Evolutionary conservation across 2,113 vertebrate genomes (phyloP).

Genomic region (Chaetodon trifascialis): DNA sequence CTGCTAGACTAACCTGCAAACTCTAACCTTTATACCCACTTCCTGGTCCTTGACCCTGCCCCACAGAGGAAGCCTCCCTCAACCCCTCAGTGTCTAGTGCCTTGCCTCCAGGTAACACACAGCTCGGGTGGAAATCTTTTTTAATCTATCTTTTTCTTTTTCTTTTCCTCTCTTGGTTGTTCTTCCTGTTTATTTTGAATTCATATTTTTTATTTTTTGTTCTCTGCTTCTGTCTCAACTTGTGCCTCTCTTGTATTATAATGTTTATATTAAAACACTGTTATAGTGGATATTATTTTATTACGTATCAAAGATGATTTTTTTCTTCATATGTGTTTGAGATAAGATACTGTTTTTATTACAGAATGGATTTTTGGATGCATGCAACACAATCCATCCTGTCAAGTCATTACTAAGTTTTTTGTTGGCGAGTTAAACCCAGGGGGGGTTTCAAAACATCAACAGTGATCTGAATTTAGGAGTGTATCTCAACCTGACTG

Average conservation of each 20-base stretch:
- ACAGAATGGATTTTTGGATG: constrained; percentile 6
- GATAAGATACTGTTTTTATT: background rate
- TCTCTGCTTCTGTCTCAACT: background rate
- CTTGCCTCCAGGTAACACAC: constrained; percentile 84
- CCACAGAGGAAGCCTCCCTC: constrained; percentile 82
- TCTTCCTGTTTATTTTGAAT: background rate
- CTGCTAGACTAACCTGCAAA: constrained; percentile 70
- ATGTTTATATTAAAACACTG: background rate
- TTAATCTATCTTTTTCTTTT: background rate
- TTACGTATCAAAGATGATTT: background rate
- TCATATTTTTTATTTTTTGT: background rate
- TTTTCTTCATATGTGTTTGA: background rate
- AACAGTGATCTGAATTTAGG: too few relatives aligned
- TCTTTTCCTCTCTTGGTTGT: background rate
- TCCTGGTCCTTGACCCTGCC: constrained; percentile 57
- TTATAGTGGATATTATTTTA: background rate
- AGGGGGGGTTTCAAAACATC: too few relatives aligned
- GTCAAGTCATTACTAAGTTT: background rate
- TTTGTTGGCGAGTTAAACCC: too few relatives aligned
- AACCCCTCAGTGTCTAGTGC: constrained; percentile 83
- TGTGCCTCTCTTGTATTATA: constrained; percentile 2
- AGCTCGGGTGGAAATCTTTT: constrained; percentile 21
- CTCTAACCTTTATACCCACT: constrained; percentile 78
- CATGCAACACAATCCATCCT: constrained; percentile 21
- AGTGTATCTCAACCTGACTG: background rate